Conservation (phyloP, 2,113 vertebrate genomes). For the Chloropsis cyanopogon region DNA sequence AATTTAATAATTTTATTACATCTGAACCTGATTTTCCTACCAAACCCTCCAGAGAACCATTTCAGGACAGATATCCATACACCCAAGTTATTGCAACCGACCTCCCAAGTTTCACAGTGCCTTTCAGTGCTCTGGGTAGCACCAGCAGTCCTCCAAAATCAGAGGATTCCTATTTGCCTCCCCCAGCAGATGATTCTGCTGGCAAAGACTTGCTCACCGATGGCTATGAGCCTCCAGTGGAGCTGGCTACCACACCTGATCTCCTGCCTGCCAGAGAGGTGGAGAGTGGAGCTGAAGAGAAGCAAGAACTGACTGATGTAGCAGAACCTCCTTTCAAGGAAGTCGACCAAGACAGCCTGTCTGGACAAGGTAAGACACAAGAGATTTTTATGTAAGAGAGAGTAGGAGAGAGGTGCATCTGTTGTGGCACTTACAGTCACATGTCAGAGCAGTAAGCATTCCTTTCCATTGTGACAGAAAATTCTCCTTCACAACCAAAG, state of each 20-base stretch:
- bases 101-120: not conserved
- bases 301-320: not conserved
- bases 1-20: constrained; percentile 7
- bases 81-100: not conserved
- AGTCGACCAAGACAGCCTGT: not conserved
- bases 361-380: constrained; percentile 25
- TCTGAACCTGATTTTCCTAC: not conserved
- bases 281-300: not conserved
- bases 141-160: not conserved
- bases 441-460: not conserved
- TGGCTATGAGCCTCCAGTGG: not conserved
- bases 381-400: not conserved
- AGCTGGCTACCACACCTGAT: not conserved
- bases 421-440: rapidly evolving
- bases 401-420: not conserved
- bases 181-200: constrained; percentile 32
- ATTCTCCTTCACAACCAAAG: not conserved
- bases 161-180: constrained; percentile 13
- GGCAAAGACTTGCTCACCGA: not conserved
- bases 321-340: not conserved
- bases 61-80: not conserved
- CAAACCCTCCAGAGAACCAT: constrained; percentile 4
- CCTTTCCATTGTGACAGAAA: not conserved
- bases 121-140: constrained; percentile 1
- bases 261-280: not conserved